Percentiles rank a stretch among this genome's conserved stretches.
Conservation (phyloP, 2,888 invertebrate genomes). For the Lysandra bellargus region DNA sequence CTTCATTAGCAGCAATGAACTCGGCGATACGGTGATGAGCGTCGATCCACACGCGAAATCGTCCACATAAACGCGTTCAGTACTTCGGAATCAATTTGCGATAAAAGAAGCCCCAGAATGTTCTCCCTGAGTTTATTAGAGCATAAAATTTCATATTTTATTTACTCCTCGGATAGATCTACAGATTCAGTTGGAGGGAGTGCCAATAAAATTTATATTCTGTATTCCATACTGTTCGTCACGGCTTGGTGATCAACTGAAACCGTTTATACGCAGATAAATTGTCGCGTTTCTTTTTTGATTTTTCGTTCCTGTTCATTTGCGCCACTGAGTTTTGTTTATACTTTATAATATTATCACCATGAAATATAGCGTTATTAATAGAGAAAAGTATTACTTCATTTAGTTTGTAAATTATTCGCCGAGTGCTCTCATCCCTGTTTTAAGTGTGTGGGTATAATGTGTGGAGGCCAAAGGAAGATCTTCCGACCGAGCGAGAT, state of each 20-base stretch:
- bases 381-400: not conserved
- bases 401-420: not conserved
- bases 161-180: not conserved
- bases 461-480: too few relatives aligned
- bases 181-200: not conserved
- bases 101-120: conserved; percentile 33
- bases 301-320: not conserved
- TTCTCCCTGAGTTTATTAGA: conserved; percentile 14
- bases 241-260: conserved; percentile 5
- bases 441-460: too few relatives aligned
- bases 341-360: not conserved
- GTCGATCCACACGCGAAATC: conserved; percentile 38
- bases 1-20: conserved; percentile 58
- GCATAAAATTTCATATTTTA: conserved; percentile 26
- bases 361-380: not conserved
- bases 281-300: not conserved
- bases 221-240: conserved; percentile 1
- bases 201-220: not conserved
- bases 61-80: conserved; percentile 37
- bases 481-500: too few relatives aligned
- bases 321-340: not conserved
- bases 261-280: not conserved
- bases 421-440: not conserved
- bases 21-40: conserved; percentile 42
- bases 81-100: conserved; percentile 41